Percentiles rank a stretch among this genome's conserved stretches.
These are phyloP conservation scores for Pseudococcus viburni DNA, from an alignment of 2,888 invertebrate species.

Conservation along the genomic window DNA sequence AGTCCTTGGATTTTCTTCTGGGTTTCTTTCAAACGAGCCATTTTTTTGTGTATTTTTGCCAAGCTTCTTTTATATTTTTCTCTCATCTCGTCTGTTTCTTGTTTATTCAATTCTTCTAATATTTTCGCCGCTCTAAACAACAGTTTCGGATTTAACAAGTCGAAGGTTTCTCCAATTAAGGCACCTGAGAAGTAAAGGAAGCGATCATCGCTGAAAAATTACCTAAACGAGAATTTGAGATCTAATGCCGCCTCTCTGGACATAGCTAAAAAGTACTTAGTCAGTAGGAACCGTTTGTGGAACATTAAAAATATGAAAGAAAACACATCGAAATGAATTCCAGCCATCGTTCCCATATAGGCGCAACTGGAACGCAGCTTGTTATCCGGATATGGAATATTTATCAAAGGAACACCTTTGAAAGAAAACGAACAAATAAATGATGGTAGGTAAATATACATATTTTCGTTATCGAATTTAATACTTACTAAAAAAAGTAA, in stretches of 20 bases:
- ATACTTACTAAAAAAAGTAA: constrained; percentile 55
- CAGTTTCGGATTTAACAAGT: background rate
- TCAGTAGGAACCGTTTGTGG: constrained; percentile 92
- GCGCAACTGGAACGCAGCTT: background rate
- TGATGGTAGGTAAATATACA: background rate
- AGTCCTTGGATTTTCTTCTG: constrained; percentile 85
- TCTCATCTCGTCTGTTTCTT: constrained; percentile 75
- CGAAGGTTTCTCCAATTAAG: background rate
- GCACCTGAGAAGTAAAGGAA: background rate
- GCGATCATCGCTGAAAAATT: constrained; percentile 65
- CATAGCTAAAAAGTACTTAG: constrained; percentile 97
- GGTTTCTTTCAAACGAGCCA: constrained; percentile 94
- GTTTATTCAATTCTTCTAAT: constrained; percentile 82
- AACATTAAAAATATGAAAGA: constrained; percentile 95
- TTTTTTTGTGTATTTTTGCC: constrained; percentile 93
- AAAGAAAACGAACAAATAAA: background rate
- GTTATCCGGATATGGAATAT: background rate
- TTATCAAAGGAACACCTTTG: constrained; percentile 2
- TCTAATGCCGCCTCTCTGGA: constrained; percentile 96
- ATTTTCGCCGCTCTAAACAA: constrained; percentile 89
- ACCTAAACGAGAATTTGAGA: constrained; percentile 93
- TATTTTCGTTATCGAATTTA: background rate
- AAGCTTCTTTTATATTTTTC: constrained; percentile 88
- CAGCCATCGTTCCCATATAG: constrained; percentile 73
- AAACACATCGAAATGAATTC: constrained; percentile 93